Base-by-base conservation (phyloP, 1,140 invertebrate genomes). In the Hyphantria cunea region DNA sequence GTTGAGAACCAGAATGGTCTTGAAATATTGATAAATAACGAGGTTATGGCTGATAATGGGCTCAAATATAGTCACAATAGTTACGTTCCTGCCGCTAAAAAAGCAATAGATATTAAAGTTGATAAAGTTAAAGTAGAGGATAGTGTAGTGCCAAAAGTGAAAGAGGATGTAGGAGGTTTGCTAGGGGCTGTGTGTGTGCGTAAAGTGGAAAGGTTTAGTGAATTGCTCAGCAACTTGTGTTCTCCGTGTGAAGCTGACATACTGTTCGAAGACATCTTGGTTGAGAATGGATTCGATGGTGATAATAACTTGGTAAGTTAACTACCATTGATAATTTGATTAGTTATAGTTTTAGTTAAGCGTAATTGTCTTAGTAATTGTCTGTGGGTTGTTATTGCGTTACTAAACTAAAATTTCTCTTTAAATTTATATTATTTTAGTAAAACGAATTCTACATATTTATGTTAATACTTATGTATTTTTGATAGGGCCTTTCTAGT, bases 121-220 rank as follows among this genome's bases (percentile, higher is more conserved):
- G 78, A 75, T 70, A 41, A 11, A 9, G 48, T 41, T 51, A 75
- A 79, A 54, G 62, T 82, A 74, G 73, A 82, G 71, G 73, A 75
- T 73, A 79, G 78, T 82, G 81, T 80, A 81, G 86, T 88, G 85
- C 84, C 87, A 90, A 87, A 86, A 75, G 74, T 80, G 66, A 80
- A 83, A 68, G 72, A 74, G 60, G 81, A 85, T 58, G 75, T 82
- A 33, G 72, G 76, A 31, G 81, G 86, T 7, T 78, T 90, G 52
- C 75, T 90, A 59, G 85, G 86, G 61, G 88, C 83, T 31, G 88
- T 88, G 74, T 90, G 88, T 88, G 86, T 90, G 67, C 81, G 82
- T 58, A 89, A 84, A 89, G 88, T 90, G 68, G 88, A 90, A 76
- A 83, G 80, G 58, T 90, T 90, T 59, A 90, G 88, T 90, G 88